Conservation (phyloP, 2,888 invertebrate species). For the Ophioninae sp. region DNA sequence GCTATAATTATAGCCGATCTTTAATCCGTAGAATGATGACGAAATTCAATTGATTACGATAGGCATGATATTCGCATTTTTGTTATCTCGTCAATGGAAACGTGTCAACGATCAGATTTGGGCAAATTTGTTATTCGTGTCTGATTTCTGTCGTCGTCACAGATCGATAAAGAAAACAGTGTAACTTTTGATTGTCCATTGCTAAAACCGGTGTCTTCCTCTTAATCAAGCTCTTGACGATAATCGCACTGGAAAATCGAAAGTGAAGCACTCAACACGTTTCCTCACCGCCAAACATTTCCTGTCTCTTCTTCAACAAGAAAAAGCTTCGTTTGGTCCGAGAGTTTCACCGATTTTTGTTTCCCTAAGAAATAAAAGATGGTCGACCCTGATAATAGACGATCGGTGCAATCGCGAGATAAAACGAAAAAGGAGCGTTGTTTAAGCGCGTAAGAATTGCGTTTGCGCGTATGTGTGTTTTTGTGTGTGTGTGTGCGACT, state of each 20-base stretch:
- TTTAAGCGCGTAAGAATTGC: neutral
- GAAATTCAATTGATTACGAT: neutral
- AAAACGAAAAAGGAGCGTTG: neutral
- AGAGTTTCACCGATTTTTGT: neutral
- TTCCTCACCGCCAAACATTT: neutral
- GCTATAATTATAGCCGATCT: neutral
- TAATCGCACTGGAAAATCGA: neutral
- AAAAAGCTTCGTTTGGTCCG: neutral
- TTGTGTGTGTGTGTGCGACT: constrained; percentile 40
- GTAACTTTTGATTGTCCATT: neutral
- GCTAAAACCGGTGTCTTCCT: neutral
- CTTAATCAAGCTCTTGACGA: neutral
- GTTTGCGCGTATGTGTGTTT: neutral
- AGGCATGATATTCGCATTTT: neutral
- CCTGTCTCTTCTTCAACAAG: neutral
- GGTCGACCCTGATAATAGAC: neutral
- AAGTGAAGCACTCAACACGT: neutral
- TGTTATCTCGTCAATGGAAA: neutral
- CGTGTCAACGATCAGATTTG: no score
- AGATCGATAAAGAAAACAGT: neutral
- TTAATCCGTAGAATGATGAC: neutral
- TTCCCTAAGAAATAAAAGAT: neutral
- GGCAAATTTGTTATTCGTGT: neutral
- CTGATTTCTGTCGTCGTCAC: neutral
- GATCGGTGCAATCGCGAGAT: neutral